Conservation (phyloP, 2,113 vertebrate species). For the Oncorhynchus clarkii region DNA sequence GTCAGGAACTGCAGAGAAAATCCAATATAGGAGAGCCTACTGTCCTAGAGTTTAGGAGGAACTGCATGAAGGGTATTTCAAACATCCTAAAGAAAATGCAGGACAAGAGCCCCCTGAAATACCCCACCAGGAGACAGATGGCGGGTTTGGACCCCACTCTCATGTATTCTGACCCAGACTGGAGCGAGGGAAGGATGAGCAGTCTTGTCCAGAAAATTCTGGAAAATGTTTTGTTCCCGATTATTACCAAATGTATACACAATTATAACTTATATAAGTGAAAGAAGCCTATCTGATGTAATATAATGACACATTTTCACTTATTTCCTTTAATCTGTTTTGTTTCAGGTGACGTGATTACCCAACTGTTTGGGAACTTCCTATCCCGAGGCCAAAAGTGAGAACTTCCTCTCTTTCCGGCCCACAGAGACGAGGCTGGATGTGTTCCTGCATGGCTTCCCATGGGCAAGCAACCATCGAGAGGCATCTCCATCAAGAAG, state of each 20-base stretch:
- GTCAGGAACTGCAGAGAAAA: not conserved
- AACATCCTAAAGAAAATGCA: slow-evolving; percentile 11
- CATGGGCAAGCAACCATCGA: slow-evolving; percentile 13
- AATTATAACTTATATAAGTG: too few relatives aligned
- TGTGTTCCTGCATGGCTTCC: too few relatives aligned
- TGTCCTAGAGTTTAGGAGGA: slow-evolving; percentile 18
- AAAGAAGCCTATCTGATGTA: slow-evolving; percentile 1
- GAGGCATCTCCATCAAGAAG: slow-evolving; percentile 17
- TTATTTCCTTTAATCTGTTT: slow-evolving; percentile 18
- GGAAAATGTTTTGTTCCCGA: not conserved
- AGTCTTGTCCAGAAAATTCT: slow-evolving; percentile 23
- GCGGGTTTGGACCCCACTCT: slow-evolving; percentile 12
- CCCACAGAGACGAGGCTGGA: not conserved
- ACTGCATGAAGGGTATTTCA: slow-evolving; percentile 10
- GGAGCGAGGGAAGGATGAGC: slow-evolving; percentile 14
- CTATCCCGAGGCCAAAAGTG: slow-evolving; percentile 1
- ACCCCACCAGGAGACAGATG: slow-evolving; percentile 26
- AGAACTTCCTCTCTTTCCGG: slow-evolving; percentile 12
- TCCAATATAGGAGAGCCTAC: not conserved
- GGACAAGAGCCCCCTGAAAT: slow-evolving; percentile 36
- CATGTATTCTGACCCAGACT: slow-evolving; percentile 28
- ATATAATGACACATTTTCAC: not conserved
- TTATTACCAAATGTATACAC: too few relatives aligned
- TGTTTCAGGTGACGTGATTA: slow-evolving; percentile 32
- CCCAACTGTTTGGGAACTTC: slow-evolving; percentile 26